Evolutionary conservation across 2,113 vertebrate genomes (phyloP).

Genomic region (Anhinga rufa): DNA sequence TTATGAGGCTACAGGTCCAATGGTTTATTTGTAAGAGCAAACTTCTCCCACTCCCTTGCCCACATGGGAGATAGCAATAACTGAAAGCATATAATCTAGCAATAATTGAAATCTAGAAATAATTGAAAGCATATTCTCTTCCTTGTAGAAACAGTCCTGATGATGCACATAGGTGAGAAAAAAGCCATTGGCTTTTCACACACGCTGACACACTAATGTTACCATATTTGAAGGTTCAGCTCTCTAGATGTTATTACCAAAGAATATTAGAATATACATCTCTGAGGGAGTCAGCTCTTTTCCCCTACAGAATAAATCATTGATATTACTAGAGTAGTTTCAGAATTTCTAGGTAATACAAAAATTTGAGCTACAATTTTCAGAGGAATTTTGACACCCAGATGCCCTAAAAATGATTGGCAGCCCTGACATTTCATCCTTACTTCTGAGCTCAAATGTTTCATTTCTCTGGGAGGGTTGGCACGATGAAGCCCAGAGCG

Average conservation of each 20-base stretch:
- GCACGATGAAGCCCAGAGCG: rapidly evolving
- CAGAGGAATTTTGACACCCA: neutral
- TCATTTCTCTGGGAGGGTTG: rapidly evolving
- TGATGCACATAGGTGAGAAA: neutral
- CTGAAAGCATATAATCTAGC: no score
- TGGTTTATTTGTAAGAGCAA: neutral
- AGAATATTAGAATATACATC: neutral
- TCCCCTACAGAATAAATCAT: neutral
- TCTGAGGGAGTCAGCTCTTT: neutral
- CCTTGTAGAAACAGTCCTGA: neutral
- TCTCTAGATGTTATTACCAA: neutral
- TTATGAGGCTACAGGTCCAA: neutral
- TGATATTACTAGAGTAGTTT: neutral
- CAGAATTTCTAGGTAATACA: neutral
- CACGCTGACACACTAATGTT: neutral
- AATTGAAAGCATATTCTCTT: constrained; percentile 11
- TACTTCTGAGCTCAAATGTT: rapidly evolving
- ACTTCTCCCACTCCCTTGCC: neutral
- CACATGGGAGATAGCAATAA: neutral
- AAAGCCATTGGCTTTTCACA: neutral
- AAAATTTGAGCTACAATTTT: neutral
- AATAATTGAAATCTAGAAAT: no score
- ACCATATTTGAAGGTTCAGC: neutral
- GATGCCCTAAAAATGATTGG: neutral
- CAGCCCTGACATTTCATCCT: neutral